Evolutionary conservation across 64 coral and sea anemone genomes (phyloP), one percentile per base, ranked within the genome.

Genomic region (Exaiptasia diaphana): DNA sequence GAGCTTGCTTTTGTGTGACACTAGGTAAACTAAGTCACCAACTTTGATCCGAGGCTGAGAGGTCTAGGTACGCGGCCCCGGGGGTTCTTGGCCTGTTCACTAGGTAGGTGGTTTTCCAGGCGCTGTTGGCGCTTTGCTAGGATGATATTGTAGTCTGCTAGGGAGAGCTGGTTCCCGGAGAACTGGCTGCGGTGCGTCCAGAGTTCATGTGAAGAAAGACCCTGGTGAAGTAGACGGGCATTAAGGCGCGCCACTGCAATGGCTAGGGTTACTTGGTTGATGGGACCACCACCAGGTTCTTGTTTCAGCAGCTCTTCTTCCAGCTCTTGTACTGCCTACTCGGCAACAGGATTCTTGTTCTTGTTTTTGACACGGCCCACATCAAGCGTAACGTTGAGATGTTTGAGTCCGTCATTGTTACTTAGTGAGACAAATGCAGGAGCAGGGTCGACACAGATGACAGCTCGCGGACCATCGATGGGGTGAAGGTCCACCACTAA

Each of bases 141-240:
- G 40, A 86, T 82, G 24, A 64, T 5, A 12, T 93, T 52, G 27
- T 32, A 76, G 28, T 93, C 83, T 34, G 60, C 4, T 3, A 93
- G 45, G 0, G 49, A 77, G 4, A 93, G 59, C 41, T 87, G 55
- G 34, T 87, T 70, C 13, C 50, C 46, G 15, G 83, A 76, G 36
- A 72, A 85, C 25, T 92, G 82, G 50, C 67, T 79, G 0, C 90
- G 40, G 45, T 92, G 73, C 1, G 74, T 74, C 82, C 89, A 92
- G 15, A 86, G 67, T 20, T 85, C 75, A 38, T 50, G 40, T 43
- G 89, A 58, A 1, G 77, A 87, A 3, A 69, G 43, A 23, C 86
- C 55, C 34, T 50, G 50, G 35, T 68, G 53, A 2, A 48, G 75
- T 4, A 88, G 60, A 20, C 74, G 0, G 45, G 74, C 69, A 40